These are phyloP conservation scores for Chromobotia macracanthus DNA, from an alignment of 2,797 vertebrate genomes.

Conservation along the genomic window DNA sequence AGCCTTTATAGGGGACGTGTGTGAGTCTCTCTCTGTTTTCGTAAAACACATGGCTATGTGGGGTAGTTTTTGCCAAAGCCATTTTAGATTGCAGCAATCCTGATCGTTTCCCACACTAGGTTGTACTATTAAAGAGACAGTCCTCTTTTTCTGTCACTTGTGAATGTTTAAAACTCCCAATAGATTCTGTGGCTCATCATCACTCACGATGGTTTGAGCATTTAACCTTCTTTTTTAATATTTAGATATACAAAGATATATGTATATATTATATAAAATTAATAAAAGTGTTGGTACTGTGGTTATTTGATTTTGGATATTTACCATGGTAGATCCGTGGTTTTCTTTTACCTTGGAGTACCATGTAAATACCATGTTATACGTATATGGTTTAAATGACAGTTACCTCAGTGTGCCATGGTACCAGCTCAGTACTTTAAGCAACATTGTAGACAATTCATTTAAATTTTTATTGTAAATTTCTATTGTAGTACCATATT, in stretches of 20 bases:
- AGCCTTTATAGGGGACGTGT: background rate
- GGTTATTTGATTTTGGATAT: background rate
- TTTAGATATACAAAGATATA: background rate
- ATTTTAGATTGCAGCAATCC: slow-evolving; percentile 37
- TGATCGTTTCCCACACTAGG: slow-evolving; percentile 9
- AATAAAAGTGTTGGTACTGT: background rate
- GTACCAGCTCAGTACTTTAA: background rate
- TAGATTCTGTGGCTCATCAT: background rate
- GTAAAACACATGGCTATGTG: slow-evolving; percentile 36
- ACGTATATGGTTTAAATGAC: background rate
- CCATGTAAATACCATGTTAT: background rate
- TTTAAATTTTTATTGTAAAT: background rate
- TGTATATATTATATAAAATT: background rate
- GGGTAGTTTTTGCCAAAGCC: slow-evolving; percentile 39
- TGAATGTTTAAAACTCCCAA: slow-evolving; percentile 22
- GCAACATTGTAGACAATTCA: background rate
- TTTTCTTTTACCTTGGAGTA: background rate
- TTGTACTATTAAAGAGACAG: slow-evolving; percentile 42
- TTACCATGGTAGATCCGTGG: background rate
- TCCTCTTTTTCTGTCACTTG: slow-evolving; percentile 13
- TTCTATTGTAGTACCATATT: background rate
- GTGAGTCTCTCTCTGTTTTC: background rate
- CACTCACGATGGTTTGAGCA: background rate
- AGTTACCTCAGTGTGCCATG: background rate
- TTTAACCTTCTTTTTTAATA: background rate